Base-by-base conservation (phyloP, 2,113 vertebrate species). In the Corvus moneduloides region DNA sequence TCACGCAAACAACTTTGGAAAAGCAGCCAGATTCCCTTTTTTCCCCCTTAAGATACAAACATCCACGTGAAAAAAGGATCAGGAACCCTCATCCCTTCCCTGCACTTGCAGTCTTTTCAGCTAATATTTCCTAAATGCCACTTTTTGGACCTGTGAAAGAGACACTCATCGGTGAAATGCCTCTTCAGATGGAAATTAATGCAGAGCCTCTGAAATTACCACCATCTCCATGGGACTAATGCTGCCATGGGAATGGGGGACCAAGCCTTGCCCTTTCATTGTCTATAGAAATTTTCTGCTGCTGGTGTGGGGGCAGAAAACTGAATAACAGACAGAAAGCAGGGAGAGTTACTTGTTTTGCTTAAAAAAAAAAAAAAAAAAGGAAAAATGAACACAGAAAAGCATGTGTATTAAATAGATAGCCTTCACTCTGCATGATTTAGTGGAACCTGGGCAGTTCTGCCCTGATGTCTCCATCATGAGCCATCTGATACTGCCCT, bases 141-240 rank as follows among this genome's bases (percentile, higher is more conserved):
- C 51, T 88, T 94, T 28, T 52, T 55, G 59, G 90, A 32, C 26
- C n/a, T 9, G 4, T 68, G 62, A 90, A 84, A 91, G 46, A 71
- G 48, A 68, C 1, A 7, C 11, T 79, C 23, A 54, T 27, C 33
- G n/a, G 64, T 72, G 30, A 87, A 87, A 78, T 68, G 61, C 37
- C 83, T 93, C 85, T 96, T 95, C 68, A 77, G 58, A 72, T 24
- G 52, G 59, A 92, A 95, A 95, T 79, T 33, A 87, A 89, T 84
- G 80, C 61, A 79, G 79, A 93, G 37, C 39, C 37, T 85, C 66
- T 66, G 84, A 87, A 94, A 80, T 74, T 39, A 27, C 27, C 63
- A 51, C 28, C 2, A 4, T 48, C 77, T 78, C 71, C 75, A 48
- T 1, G 7, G 68, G 51, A 75, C 52, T 54, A 54, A 48, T 6